Base-by-base conservation (phyloP, 2,797 vertebrate species). In the Vipera latastei region DNA sequence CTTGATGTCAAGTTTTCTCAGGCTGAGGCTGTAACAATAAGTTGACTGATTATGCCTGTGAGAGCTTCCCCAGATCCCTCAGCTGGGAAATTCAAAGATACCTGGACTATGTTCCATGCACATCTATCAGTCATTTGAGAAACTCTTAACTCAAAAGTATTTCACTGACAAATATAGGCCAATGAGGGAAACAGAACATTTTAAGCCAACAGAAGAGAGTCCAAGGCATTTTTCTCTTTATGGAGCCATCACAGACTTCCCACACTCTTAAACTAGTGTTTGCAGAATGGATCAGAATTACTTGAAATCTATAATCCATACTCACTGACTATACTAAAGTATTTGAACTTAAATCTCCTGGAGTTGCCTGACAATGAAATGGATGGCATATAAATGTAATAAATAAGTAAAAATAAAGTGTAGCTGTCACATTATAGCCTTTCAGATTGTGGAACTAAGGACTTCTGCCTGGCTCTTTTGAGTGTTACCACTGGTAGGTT, bases 21-120 rank as follows among this genome's bases (percentile, higher is more conserved):
- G 65, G 22, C 26, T 28, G 14, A 51, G 55, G 28, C 22, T 26
- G n/a, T 59, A 88, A 87, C 60, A 61, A 63, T 16, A 48, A 20
- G 20, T 44, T 92, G 91, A 92, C 44, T 90, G 83, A 93, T 90
- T 90, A 88, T 53, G 85, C 61, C 61, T 87, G 18, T 32, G 83
- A 73, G 92, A 38, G 85, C 59, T 93, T 87, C 44, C 57, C 55
- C 83, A 90, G 89, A 53, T 59, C 55, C 44, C 69, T 59, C 55
- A 87, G 32, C 83, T 20, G 56, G 32, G 25, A 51, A 56, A 48
- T 87, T 90, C 22, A 86, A 44, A 60, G 32, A 22, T 90, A 88
- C 85, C 89, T 93, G 85, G 92, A 91, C 26, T 93, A 56, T 91
- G 92, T 93, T 85, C 63, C 83, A 88, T 44, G 38, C 92, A 93